Evolutionary conservation across 2,113 vertebrate species (phyloP), one percentile per base, ranked within the genome.

Genomic region (Rutilus rutilus): DNA sequence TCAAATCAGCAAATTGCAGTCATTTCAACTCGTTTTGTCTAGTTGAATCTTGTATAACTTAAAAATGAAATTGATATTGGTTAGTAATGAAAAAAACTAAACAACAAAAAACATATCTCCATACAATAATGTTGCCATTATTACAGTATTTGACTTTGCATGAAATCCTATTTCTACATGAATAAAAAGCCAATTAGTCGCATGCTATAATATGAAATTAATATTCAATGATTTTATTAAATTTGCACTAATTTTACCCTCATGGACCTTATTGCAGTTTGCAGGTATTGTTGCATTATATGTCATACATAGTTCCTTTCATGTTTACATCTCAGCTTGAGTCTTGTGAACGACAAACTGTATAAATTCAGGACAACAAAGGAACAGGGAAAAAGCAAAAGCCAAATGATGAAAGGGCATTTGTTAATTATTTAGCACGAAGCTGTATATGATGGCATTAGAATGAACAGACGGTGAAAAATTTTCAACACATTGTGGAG

Each of bases 361-460:
- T 74, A 86, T 86, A 62, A 75, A 86, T 82, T 86, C 54, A 86
- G 78, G 54, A 75, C 65, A 82, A 82, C 47, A 75, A 69, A 71
- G 71, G 62, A 81, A 62, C 64, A 59, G 36, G 52, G 78, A 62
- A 82, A 47, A 80, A 45, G 77, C 39, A 81, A 74, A 10, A 60
- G 78, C 85, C 85, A 86, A 86, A 82, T 82, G 79, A 73, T 64
- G 78, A 62, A 73, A 86, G 78, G 85, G 82, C 67, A 83, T 83
- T 83, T 82, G 67, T 86, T 69, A 80, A 86, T 86, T 82, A 86
- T 86, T 86, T 82, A 86, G 42, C 54, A 62, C 15, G 30, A 27
- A 75, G 85, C 78, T 81, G 67, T 86, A 74, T 73, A 45, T 82
- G 57, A 86, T 82, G 78, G 67, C 67, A 74, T 83, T 80, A 52